Evolutionary conservation across 2,113 vertebrate species (phyloP).

Genomic region (Epinephelus fuscoguttatus): DNA sequence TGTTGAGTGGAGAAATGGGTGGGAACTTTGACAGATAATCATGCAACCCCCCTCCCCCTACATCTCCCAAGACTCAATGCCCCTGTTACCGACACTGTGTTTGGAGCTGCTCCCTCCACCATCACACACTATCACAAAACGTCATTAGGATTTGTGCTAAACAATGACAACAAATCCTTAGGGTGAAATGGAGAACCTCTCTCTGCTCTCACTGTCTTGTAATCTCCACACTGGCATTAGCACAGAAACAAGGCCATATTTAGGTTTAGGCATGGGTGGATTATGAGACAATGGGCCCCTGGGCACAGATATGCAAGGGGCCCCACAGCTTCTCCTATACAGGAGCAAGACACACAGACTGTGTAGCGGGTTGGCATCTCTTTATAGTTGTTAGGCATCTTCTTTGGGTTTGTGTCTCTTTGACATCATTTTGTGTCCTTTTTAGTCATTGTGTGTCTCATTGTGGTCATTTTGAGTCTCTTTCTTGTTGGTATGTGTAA

Average conservation of each 20-base stretch:
- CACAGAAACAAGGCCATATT: slow-evolving; percentile 20
- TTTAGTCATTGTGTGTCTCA: no score
- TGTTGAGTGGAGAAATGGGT: slow-evolving; percentile 15
- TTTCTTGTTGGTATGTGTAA: no score
- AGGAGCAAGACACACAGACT: no score
- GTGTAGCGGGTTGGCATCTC: no score
- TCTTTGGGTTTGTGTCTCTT: no score
- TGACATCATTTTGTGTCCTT: no score
- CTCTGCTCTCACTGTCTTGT: slow-evolving; percentile 7
- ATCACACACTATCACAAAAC: slow-evolving; percentile 87
- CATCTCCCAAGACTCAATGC: slow-evolving; percentile 47
- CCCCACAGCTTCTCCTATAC: no score
- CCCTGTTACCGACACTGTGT: slow-evolving; percentile 84
- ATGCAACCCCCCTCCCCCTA: slow-evolving; percentile 10
- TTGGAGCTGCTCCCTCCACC: slow-evolving; percentile 62
- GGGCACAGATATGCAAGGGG: no score
- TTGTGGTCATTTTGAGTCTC: no score
- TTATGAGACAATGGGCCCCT: no score
- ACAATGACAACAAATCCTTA: slow-evolving; percentile 43
- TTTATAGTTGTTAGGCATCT: no score
- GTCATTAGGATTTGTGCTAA: slow-evolving; percentile 86
- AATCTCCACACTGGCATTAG: slow-evolving; percentile 34
- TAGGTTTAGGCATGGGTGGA: no score
- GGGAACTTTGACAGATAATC: slow-evolving; percentile 39
- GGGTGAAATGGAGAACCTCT: slow-evolving; percentile 43